These are phyloP conservation scores for Rosalia funebris DNA, from an alignment of 2,888 invertebrate genomes.

Conservation along the genomic window DNA sequence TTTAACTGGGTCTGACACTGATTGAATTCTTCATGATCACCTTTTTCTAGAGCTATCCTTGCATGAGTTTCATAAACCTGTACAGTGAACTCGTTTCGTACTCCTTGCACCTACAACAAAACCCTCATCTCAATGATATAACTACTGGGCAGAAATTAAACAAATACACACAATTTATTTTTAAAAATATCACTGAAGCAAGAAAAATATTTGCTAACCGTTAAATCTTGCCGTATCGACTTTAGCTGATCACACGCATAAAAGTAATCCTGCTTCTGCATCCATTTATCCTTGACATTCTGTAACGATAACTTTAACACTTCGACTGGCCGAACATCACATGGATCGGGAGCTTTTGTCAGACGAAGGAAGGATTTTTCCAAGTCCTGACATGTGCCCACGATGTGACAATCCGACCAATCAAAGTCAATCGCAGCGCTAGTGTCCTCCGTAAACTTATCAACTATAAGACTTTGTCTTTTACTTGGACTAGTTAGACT, in stretches of 20 bases:
- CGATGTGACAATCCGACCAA: conserved; percentile 87
- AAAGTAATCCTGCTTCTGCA: conserved; percentile 89
- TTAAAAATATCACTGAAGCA: not conserved
- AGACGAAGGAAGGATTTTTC: conserved; percentile 97
- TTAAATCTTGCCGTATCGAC: conserved; percentile 98
- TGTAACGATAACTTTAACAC: conserved; percentile 86
- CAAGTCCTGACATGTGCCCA: conserved; percentile 92
- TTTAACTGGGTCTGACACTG: conserved; percentile 99
- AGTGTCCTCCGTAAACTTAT: conserved; percentile 66
- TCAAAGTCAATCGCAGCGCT: conserved; percentile 74
- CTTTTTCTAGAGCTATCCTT: conserved; percentile 95
- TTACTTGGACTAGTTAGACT: conserved; percentile 20
- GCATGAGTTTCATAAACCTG: conserved; percentile 99
- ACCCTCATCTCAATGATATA: too few relatives aligned
- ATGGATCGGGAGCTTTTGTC: conserved; percentile 93
- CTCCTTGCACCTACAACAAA: conserved; percentile 86
- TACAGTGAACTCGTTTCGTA: conserved; percentile 94
- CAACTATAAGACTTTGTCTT: conserved; percentile 42
- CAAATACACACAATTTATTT: not conserved
- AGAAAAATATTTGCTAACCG: conserved; percentile 68
- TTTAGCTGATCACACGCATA: conserved; percentile 99
- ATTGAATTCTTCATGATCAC: conserved; percentile 99
- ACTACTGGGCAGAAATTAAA: not conserved
- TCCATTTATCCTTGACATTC: conserved; percentile 93
- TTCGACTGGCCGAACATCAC: conserved; percentile 89